phyloP scores from a whole-genome alignment of 2,888 invertebrate species.

The Sericinus montela region DNA sequence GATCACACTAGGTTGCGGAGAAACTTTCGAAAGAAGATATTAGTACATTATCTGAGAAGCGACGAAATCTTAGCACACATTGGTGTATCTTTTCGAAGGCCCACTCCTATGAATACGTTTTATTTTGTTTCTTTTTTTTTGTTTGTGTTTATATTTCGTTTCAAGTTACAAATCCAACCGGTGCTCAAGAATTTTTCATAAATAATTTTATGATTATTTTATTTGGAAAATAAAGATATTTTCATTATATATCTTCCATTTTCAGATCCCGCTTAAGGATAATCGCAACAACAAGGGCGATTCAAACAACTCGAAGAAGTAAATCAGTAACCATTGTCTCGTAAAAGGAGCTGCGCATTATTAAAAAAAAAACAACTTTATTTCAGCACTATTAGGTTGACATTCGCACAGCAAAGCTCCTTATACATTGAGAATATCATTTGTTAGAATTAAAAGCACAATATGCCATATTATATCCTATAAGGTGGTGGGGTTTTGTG shows the following conservation, averaged over 20 bases:
- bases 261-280: conserved; percentile 55
- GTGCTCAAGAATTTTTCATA: no score
- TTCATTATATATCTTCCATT: conserved; percentile 8
- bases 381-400: background rate
- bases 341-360: background rate
- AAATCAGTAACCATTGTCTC: conserved; percentile 16
- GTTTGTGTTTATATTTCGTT: no score
- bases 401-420: background rate
- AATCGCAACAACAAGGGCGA: conserved; percentile 36
- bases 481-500: background rate
- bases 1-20: no score
- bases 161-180: no score
- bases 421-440: background rate
- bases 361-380: background rate
- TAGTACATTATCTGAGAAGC: no score
- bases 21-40: no score
- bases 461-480: background rate
- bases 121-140: no score
- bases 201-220: no score
- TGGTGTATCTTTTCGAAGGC: no score
- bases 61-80: no score
- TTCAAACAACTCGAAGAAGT: conserved; percentile 41
- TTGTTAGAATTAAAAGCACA: background rate
- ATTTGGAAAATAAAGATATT: no score
- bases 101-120: no score